Percentiles rank a stretch among this genome's conserved stretches.
Conservation (phyloP, 2,797 vertebrate genomes). For the Cryptoblepharus egeriae region DNA sequence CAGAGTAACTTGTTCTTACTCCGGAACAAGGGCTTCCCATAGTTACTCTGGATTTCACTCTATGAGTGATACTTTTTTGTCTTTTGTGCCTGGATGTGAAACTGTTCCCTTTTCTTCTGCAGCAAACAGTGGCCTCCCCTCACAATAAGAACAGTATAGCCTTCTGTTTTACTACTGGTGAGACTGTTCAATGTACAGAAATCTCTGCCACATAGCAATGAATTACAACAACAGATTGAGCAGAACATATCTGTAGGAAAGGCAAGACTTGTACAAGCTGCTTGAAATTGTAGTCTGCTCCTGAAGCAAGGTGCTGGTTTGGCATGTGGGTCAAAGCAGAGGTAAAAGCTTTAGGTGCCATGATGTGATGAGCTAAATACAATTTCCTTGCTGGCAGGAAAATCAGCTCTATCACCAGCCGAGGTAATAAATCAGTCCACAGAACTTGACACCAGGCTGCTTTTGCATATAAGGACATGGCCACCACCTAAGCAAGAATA, state of each 20-base stretch:
- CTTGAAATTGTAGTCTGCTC: not conserved
- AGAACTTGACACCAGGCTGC: not conserved
- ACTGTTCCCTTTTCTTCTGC: not conserved
- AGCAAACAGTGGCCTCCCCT: not conserved
- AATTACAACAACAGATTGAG: not conserved
- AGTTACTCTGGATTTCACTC: no score
- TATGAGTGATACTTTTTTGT: no score
- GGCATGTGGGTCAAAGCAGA: not conserved
- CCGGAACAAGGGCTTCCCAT: no score
- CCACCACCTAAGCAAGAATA: not conserved
- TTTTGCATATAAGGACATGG: not conserved
- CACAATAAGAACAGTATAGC: not conserved
- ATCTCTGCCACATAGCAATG: not conserved
- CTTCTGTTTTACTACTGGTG: not conserved
- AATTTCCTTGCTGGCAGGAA: not conserved
- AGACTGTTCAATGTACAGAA: not conserved
- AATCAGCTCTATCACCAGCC: accelerated
- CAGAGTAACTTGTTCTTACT: no score
- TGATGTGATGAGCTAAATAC: not conserved
- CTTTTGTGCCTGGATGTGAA: not conserved
- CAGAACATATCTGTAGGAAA: not conserved
- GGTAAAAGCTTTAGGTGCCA: no score
- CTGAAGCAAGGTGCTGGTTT: not conserved
- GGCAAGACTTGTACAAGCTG: not conserved
- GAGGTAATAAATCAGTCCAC: accelerated